Evolutionary conservation across 35 echinoderm and acorn worm genomes (phyloP).

Genomic region (Strongylocentrotus purpuratus): DNA sequence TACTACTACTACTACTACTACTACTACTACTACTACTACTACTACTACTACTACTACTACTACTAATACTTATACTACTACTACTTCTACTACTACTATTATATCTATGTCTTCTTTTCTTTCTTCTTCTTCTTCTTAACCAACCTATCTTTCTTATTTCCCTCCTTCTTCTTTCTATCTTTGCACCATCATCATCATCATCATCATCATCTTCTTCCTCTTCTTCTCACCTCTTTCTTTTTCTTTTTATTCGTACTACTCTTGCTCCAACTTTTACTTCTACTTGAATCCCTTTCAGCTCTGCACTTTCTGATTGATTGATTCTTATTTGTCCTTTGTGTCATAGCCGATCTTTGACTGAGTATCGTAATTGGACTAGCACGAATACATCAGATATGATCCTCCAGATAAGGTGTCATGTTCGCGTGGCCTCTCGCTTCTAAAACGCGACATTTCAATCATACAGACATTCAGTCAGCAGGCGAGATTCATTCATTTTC

Average conservation of each 20-base stretch:
- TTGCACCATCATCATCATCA: too few relatives aligned
- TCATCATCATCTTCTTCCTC: too few relatives aligned
- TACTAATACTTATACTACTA: too few relatives aligned
- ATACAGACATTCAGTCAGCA: not conserved
- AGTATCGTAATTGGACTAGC: not conserved
- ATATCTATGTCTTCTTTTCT: too few relatives aligned
- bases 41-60: too few relatives aligned
- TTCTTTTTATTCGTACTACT: not conserved
- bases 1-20: too few relatives aligned
- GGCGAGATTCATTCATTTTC: not conserved
- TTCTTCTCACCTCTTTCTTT: not conserved
- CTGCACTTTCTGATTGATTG: constrained; percentile 11
- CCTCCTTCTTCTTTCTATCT: too few relatives aligned
- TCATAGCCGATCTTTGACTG: not conserved
- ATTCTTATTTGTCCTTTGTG: not conserved
- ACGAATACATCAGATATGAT: constrained; percentile 13
- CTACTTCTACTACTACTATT: too few relatives aligned
- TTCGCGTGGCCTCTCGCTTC: not conserved
- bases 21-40: too few relatives aligned
- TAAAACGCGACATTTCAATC: not conserved
- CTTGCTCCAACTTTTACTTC: not conserved
- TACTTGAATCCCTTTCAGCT: not conserved
- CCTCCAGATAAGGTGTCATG: not conserved
- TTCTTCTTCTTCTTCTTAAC: too few relatives aligned
- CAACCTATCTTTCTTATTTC: too few relatives aligned